Percentiles rank a stretch among this genome's conserved stretches.
Evolutionary conservation across 2,113 vertebrate species (phyloP).

Genomic region (cattle (Bos taurus)): ARS-UCD2.0 NC_037328.1:58998501-58999000

Average conservation of each 20-base stretch:
- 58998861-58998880: background rate
- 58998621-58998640: background rate
- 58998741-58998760: background rate
- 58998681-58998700: background rate
- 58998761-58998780: background rate
- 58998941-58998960: background rate
- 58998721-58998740: background rate
- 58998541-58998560: background rate
- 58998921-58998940: background rate
- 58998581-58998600: background rate
- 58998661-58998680: background rate
- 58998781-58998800: background rate
- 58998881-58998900: background rate
- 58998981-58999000: background rate
- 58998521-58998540: background rate
- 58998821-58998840: background rate
- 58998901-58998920: background rate
- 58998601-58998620: background rate
- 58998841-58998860: background rate
- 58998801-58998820: background rate
- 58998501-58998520: background rate
- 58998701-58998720: background rate
- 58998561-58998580: background rate
- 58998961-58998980: background rate
- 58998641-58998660: constrained; percentile 15